Evolutionary conservation across 1,140 invertebrate genomes (phyloP).

Genomic region (Papilio polytes): DNA sequence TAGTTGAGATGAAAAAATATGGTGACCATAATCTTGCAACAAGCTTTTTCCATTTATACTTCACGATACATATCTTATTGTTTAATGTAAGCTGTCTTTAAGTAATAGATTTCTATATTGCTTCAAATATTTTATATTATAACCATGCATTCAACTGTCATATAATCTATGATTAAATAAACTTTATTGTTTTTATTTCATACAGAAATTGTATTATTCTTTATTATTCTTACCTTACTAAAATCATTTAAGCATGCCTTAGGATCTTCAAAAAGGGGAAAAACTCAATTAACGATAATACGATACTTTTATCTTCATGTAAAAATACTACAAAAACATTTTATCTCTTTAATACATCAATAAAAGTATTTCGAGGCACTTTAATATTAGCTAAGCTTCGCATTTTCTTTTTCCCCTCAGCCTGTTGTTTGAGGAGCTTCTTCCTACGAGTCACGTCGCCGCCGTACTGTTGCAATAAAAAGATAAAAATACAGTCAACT

Average conservation of each 20-base stretch:
- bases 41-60: background rate
- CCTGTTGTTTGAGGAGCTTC: conserved; percentile 95
- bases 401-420: conserved; percentile 97
- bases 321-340: background rate
- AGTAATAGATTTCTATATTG: background rate
- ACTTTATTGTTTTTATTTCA: conserved; percentile 25
- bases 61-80: conserved; percentile 10
- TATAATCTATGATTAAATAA: conserved; percentile 31
- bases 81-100: conserved; percentile 2
- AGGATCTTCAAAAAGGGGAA: too few species aligned
- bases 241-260: too few species aligned
- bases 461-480: conserved; percentile 90
- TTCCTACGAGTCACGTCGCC: conserved; percentile 95
- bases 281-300: too few species aligned
- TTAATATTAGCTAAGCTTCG: conserved; percentile 95
- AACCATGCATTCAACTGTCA: conserved; percentile 31
- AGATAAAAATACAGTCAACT: background rate
- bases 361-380: conserved; percentile 96
- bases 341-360: conserved; percentile 94
- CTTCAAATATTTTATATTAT: conserved; percentile 44
- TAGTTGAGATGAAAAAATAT: background rate
- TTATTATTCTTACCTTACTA: background rate
- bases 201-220: background rate
- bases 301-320: background rate
- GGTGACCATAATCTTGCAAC: background rate